A percentile compares a stretch with the other conserved stretches of the same genome.
phyloP scores from a whole-genome alignment of 2,113 vertebrate genomes.

The Antennarius striatus region DNA sequence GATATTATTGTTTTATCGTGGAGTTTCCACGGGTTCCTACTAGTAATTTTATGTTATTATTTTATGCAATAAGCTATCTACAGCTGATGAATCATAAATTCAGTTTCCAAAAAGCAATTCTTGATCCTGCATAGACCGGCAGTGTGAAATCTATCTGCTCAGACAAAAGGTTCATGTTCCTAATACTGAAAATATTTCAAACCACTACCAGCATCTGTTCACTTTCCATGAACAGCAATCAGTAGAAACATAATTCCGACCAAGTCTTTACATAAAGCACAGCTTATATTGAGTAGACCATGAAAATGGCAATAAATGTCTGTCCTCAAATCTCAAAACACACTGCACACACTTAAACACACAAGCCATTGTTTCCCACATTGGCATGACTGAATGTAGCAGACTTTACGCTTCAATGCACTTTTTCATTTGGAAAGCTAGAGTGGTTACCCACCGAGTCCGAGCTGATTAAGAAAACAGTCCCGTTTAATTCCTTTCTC shows the following conservation, averaged over 20 bases:
- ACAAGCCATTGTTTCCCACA: conserved; percentile 70
- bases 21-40: too few relatives aligned
- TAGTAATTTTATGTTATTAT: conserved; percentile 56
- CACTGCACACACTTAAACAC: conserved; percentile 33
- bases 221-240: conserved; percentile 68
- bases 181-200: conserved; percentile 66
- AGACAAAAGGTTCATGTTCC: conserved; percentile 68
- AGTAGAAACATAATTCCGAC: conserved; percentile 71
- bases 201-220: conserved; percentile 61
- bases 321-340: conserved; percentile 48
- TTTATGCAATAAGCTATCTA: conserved; percentile 61
- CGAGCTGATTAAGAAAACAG: conserved; percentile 80
- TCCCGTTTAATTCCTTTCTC: conserved; percentile 80
- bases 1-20: too few relatives aligned
- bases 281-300: conserved; percentile 53
- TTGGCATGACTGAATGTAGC: conserved; percentile 71
- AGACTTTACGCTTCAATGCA: conserved; percentile 70
- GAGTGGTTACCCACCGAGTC: conserved; percentile 70
- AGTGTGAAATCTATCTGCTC: conserved; percentile 64
- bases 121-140: conserved; percentile 46
- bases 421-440: conserved; percentile 79
- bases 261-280: conserved; percentile 51
- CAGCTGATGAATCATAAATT: conserved; percentile 48
- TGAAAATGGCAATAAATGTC: conserved; percentile 66
- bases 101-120: conserved; percentile 50